Base-by-base conservation (phyloP, 2,888 invertebrate species). In the Acanthopleura granulata region DNA sequence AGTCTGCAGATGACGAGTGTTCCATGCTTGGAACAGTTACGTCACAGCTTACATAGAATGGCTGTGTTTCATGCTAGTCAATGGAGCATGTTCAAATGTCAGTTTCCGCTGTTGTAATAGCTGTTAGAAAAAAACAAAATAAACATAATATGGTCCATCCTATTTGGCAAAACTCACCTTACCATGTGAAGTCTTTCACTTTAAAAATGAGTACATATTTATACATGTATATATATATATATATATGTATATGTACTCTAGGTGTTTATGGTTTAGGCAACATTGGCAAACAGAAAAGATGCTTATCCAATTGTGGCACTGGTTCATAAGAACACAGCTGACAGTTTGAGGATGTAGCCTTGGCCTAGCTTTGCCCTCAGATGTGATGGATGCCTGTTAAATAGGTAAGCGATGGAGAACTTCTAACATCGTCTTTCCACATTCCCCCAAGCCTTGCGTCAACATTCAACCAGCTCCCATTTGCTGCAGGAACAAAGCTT, bases 331-430 rank as follows among this genome's bases (percentile, higher is more conserved):
- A n/a, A 57, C 3, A 57, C n/a, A 57, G 12, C 22, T 57, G 57
- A 57, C 22, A 40, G 40, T 9, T 40, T 6, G 40, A 40, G 3
- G 9, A 40, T 40, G 40, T 57, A 22, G 12, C 57, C 57, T 57
- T 57, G 57, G 22, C 57, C 57, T n/a, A 57, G 57, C 4, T 57
- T 3, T 57, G 57, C n/a, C n/a, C n/a, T 18, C 12, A 57, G 57
- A 57, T 57, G 57, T 57, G 57, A 12, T 57, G 22, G 57, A 1
- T 18, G 57, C 57, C 57, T 57, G 57, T 22, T 57, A 57, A 57
- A 57, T 22, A 57, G 6, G 22, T 57, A 57, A 57, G 57, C 12
- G 57, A 12, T 57, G 66, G 66, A 66, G 66, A 57, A 66, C 27
- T 66, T 66, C 12, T 66, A 66, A 27, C 66, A 27, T 66, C 66